phyloP scores from a whole-genome alignment of 2,797 vertebrate genomes.

The Decapterus maruadsi region DNA sequence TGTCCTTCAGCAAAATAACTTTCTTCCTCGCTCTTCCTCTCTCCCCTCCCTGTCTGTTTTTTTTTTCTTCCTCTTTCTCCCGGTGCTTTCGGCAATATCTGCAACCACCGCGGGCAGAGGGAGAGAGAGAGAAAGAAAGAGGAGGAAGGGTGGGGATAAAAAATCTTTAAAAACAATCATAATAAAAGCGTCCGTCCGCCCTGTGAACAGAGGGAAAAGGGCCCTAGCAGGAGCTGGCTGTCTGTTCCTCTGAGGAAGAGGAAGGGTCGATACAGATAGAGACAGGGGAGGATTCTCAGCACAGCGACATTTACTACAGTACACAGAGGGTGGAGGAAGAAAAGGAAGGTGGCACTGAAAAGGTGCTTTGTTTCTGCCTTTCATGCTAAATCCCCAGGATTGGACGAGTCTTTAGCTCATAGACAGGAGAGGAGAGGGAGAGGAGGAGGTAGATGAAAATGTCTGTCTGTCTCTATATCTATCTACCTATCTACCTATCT shows the following conservation, averaged over 20 bases:
- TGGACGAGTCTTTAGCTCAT: conserved; percentile 14
- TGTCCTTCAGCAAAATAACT: conserved; percentile 79
- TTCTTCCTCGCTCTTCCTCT: conserved; percentile 34
- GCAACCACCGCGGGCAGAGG: conserved; percentile 19
- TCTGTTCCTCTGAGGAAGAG: conserved; percentile 61
- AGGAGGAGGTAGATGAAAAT: conserved; percentile 14
- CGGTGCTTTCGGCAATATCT: conserved; percentile 61
- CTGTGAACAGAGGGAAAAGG: conserved; percentile 56
- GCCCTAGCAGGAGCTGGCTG: conserved; percentile 45
- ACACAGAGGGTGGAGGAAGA: conserved; percentile 32
- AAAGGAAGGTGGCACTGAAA: conserved; percentile 32
- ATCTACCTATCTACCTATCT: background rate
- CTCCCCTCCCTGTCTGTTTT: background rate
- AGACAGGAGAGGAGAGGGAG: conserved; percentile 3
- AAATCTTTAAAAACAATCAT: conserved; percentile 77
- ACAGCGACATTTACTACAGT: conserved; percentile 35
- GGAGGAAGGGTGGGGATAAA: background rate
- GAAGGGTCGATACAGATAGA: conserved; percentile 62
- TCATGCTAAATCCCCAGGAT: conserved; percentile 48
- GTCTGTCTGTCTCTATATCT: too few relatives aligned
- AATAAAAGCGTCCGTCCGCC: conserved; percentile 54
- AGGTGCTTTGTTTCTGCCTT: conserved; percentile 52
- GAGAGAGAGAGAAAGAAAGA: conserved; percentile 14
- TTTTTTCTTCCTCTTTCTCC: background rate
- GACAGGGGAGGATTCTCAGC: conserved; percentile 25